phyloP scores from a whole-genome alignment of 2,797 vertebrate species.

The Eleutherodactylus coqui region DNA sequence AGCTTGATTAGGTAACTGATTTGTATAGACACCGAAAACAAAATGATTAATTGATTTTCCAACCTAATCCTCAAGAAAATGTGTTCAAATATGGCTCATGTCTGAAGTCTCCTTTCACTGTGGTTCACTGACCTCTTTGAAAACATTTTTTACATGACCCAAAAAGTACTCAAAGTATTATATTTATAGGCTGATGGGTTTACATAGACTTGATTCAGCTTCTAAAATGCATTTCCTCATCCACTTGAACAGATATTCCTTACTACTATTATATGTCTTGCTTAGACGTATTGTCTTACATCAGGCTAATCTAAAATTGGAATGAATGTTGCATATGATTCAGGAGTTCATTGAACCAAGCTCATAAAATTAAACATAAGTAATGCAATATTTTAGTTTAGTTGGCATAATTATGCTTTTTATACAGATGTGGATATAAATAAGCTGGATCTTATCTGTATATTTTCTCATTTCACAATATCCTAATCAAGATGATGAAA shows the following conservation, averaged over 20 bases:
- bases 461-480: conserved; percentile 4
- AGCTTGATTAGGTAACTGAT: no score
- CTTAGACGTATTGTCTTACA: background rate
- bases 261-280: background rate
- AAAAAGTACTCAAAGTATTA: background rate
- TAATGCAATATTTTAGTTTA: background rate
- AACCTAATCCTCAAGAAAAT: background rate
- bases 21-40: no score
- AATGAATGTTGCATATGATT: background rate
- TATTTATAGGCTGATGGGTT: background rate
- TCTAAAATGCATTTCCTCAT: background rate
- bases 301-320: background rate
- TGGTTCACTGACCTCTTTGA: background rate
- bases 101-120: background rate
- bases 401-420: background rate
- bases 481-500: background rate
- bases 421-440: background rate
- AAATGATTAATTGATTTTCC: background rate
- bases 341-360: background rate
- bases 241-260: background rate
- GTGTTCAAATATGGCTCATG: background rate
- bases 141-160: background rate
- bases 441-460: background rate
- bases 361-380: background rate
- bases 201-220: background rate